phyloP scores from a whole-genome alignment of 2,113 vertebrate genomes.

The Hippocampus guttulatus region DNA sequence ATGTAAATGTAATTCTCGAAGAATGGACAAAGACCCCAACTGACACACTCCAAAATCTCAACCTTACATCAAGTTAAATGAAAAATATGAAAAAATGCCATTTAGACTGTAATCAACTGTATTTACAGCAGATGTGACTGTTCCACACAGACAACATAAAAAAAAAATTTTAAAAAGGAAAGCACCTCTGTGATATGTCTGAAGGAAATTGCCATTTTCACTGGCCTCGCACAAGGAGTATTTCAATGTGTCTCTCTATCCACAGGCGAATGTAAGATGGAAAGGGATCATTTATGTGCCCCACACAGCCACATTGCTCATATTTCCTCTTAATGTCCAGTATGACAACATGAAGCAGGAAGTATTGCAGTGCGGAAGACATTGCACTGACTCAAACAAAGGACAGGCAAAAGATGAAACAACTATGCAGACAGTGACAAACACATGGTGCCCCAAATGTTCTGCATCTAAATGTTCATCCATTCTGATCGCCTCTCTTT shows the following conservation, averaged over 20 bases:
- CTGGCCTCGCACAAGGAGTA: constrained; percentile 22
- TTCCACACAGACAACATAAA: constrained; percentile 40
- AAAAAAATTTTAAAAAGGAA: constrained; percentile 21
- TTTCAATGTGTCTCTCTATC: constrained; percentile 51
- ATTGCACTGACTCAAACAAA: not conserved
- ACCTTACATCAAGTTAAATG: constrained; percentile 3
- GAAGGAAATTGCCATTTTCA: constrained; percentile 59
- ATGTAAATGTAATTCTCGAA: too few species aligned
- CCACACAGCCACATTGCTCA: constrained; percentile 7
- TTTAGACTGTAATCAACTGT: constrained; percentile 22
- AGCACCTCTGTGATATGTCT: constrained; percentile 14
- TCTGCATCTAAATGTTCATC: constrained; percentile 1
- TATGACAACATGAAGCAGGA: not conserved
- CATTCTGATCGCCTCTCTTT: constrained; percentile 11
- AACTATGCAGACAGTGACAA: not conserved
- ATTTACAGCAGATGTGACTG: constrained; percentile 11
- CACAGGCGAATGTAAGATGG: constrained; percentile 34
- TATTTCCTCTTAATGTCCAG: constrained; percentile 6
- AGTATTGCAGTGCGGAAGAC: not conserved
- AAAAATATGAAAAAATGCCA: not conserved
- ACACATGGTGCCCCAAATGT: constrained; percentile 7
- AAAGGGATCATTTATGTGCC: constrained; percentile 31
- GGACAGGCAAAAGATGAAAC: constrained; percentile 3
- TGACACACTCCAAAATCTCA: too few species aligned
- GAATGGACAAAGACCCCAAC: too few species aligned